Evolutionary conservation across 2,888 invertebrate species (phyloP).

Genomic region (Adela reaumurella): DNA sequence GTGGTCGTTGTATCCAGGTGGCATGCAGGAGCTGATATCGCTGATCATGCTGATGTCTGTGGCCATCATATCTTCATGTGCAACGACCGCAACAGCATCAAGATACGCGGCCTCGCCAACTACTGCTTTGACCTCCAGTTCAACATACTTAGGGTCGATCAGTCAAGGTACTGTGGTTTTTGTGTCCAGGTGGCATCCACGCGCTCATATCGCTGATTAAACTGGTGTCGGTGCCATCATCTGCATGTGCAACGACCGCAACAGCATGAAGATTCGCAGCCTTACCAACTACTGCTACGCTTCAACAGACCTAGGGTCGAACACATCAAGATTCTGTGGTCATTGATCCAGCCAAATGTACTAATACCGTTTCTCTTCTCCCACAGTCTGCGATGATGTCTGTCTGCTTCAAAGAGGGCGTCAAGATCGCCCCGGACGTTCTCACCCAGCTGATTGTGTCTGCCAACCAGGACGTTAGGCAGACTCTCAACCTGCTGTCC

Average conservation of each 20-base stretch:
- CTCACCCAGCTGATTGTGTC: constrained; percentile 79
- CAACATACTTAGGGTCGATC: too few species aligned
- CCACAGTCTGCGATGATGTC: constrained; percentile 83
- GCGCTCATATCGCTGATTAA: too few species aligned
- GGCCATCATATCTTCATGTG: too few species aligned
- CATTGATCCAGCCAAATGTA: too few species aligned
- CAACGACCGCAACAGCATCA: too few species aligned
- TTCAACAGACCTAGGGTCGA: constrained; percentile 83
- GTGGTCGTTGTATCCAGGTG: too few species aligned
- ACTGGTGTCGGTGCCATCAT: too few species aligned
- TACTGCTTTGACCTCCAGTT: too few species aligned
- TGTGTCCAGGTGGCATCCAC: too few species aligned
- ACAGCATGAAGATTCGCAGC: constrained; percentile 88
- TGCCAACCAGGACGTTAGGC: constrained; percentile 90
- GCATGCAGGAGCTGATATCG: constrained; percentile 82
- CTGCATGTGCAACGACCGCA: constrained; percentile 98
- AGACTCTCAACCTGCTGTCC: constrained; percentile 86
- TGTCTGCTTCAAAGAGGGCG: constrained; percentile 85
- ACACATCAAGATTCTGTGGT: constrained; percentile 87
- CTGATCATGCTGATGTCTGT: constrained; percentile 85
- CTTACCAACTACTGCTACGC: constrained; percentile 88
- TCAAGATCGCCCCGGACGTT: constrained; percentile 74
- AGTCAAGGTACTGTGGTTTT: too few species aligned
- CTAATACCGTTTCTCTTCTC: too few species aligned
- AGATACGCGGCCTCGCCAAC: too few species aligned